A percentile compares a stretch with the other conserved stretches of the same genome.
Evolutionary conservation across 2,888 invertebrate genomes (phyloP).

Genomic region (Sicus ferrugineus): DNA sequence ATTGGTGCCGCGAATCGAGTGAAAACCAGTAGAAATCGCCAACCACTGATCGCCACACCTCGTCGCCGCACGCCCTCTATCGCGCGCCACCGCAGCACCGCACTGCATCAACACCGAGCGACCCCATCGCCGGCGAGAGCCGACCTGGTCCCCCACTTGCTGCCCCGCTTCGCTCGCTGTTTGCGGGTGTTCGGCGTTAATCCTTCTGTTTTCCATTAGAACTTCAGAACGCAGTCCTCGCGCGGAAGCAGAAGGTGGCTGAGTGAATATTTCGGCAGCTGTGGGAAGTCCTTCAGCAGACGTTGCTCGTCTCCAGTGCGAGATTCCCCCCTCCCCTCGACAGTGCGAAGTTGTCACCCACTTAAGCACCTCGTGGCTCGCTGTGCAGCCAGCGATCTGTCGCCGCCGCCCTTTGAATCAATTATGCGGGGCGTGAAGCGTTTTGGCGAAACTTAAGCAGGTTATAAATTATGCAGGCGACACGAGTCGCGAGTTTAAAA

Average conservation of each 20-base stretch:
- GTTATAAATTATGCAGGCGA: slow-evolving; percentile 37
- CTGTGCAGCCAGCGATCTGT: no score
- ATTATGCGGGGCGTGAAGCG: slow-evolving; percentile 34
- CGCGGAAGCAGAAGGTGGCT: not conserved
- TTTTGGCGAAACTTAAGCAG: slow-evolving; percentile 32
- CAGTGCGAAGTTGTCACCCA: slow-evolving; percentile 14
- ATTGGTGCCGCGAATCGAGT: not conserved
- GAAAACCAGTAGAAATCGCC: no score
- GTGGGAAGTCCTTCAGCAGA: not conserved
- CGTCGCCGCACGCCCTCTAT: no score
- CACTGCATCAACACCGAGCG: slow-evolving; percentile 26
- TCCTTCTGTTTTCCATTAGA: slow-evolving; percentile 36
- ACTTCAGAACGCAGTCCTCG: slow-evolving; percentile 24
- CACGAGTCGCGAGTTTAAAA: slow-evolving; percentile 4
- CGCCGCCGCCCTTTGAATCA: no score
- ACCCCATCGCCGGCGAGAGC: not conserved
- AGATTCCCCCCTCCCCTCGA: no score
- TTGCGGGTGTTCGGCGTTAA: slow-evolving; percentile 27
- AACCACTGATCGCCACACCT: no score
- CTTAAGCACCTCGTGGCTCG: no score
- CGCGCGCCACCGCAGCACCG: not conserved
- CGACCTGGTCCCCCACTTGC: not conserved
- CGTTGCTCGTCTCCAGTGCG: not conserved
- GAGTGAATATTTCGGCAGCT: slow-evolving; percentile 17
- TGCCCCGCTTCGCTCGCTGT: not conserved